A percentile compares a stretch with the other conserved stretches of the same genome.
phyloP scores from a whole-genome alignment of 1,140 invertebrate genomes.

The Drosophila azteca region DNA sequence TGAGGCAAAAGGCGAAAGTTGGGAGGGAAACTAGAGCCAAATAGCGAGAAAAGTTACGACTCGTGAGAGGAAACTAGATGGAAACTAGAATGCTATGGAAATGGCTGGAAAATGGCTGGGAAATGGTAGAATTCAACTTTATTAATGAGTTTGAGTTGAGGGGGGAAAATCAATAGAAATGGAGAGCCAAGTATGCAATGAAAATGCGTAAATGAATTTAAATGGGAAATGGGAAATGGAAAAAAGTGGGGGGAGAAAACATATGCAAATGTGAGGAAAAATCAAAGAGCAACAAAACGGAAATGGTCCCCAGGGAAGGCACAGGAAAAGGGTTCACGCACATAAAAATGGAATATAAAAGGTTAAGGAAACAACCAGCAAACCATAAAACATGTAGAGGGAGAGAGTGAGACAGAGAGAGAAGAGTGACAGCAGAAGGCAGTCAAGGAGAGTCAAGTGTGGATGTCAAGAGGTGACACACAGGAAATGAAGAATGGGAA shows the following conservation, averaged over 20 bases:
- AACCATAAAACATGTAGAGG: no score
- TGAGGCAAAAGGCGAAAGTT: constrained; percentile 35
- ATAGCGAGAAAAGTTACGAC: constrained; percentile 8
- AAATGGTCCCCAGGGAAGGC: constrained; percentile 36
- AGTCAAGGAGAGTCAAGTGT: background rate
- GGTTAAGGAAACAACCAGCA: no score
- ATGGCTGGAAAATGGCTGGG: constrained; percentile 1
- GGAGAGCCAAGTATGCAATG: constrained; percentile 13
- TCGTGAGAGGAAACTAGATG: background rate
- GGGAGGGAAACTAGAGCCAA: constrained; percentile 17
- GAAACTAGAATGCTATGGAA: background rate
- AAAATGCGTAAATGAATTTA: constrained; percentile 23
- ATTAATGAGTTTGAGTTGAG: constrained; percentile 30
- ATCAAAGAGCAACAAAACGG: constrained; percentile 37
- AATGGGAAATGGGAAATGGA: background rate
- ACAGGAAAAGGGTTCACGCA: no score
- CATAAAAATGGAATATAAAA: no score
- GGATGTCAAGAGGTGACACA: background rate
- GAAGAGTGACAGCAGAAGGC: no score
- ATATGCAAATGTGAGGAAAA: constrained; percentile 29
- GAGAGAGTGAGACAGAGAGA: no score
- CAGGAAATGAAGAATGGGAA: constrained; percentile 22
- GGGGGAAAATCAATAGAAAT: constrained; percentile 37
- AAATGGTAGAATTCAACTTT: constrained; percentile 20
- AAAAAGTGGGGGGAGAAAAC: background rate